Conservation (phyloP, 2,888 invertebrate genomes). For the Pomacea canaliculata region DNA sequence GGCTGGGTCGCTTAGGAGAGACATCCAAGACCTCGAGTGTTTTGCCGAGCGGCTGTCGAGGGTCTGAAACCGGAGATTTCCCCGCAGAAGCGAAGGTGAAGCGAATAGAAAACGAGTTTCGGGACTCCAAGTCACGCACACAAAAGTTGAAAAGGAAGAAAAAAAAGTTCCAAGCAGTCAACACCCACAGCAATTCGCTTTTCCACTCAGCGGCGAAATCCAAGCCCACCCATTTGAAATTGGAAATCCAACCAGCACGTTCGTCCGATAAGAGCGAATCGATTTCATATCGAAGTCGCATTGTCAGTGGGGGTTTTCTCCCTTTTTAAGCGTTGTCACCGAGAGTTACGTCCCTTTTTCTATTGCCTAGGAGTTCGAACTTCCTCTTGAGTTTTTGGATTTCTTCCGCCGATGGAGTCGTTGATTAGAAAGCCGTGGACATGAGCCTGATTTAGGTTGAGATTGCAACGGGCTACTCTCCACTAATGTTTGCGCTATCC, state of each 20-base stretch:
- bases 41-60: neutral
- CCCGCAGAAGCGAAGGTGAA: constrained; percentile 9
- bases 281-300: constrained; percentile 16
- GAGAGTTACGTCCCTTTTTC: constrained; percentile 13
- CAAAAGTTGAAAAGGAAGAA: neutral
- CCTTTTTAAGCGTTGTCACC: constrained; percentile 3
- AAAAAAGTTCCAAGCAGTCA: constrained; percentile 3
- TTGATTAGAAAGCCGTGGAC: constrained; percentile 5
- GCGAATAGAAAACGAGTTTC: constrained; percentile 3
- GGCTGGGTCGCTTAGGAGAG: neutral
- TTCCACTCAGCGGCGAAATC: constrained; percentile 6
- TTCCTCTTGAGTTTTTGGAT: constrained; percentile 6
- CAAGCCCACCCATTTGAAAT: constrained; percentile 12
- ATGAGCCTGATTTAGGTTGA: neutral
- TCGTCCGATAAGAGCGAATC: constrained; percentile 6
- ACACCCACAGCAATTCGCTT: constrained; percentile 7
- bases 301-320: constrained; percentile 11
- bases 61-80: constrained; percentile 1
- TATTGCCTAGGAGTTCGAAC: neutral
- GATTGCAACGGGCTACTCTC: neutral
- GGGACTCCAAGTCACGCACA: constrained; percentile 2
- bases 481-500: neutral
- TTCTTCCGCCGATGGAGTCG: constrained; percentile 3
- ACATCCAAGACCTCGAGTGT: neutral
- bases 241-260: constrained; percentile 9